Base-by-base conservation (phyloP, 2,888 invertebrate species). In the Erebia palarica region DNA sequence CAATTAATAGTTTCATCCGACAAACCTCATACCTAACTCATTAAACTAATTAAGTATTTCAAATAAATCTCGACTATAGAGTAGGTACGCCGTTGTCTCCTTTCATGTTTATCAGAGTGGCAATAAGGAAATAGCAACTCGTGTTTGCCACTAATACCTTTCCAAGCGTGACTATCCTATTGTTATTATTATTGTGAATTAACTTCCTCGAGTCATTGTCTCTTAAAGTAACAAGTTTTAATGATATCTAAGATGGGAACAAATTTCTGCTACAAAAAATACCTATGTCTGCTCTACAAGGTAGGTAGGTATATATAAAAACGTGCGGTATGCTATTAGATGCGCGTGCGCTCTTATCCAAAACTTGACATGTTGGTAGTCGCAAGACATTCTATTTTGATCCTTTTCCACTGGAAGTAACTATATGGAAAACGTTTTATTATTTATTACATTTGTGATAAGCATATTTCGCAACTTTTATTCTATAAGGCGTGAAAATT, bases 401-500 rank as follows among this genome's bases (percentile, higher is more conserved):
- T 78, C 74, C 79, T 79, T 80, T 77, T 79, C 78, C 74, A 77
- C 77, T 70, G 70, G 72, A 70, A 70, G 49, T 49, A 49, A 51
- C 14, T 53, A 18, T 55, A 74, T 76, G 76, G 76, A 76, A 79
- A 81, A 80, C 75, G 77, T 80, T 79, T 82, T 85, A 85, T 86
- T 86, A 90, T 67, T 67, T 91, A 89, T 90, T 87, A 88, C 86
- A 84, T 80, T 85, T 84, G 82, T 85, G 83, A 86, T 88, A 86
- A 89, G 86, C 86, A 89, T 84, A 89, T 92, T 92, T 90, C 91
- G 87, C 87, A 92, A 92, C 88, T 89, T 91, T 90, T 89, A 89
- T 88, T 90, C 88, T 91, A 90, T 89, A 91, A 89, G 90, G 87
- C 90, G 88, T 91, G 88, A 91, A 92, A 92, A 92, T 91, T 85